Conservation (phyloP, 2,797 vertebrate species). For the Distichodus sexfasciatus region DNA sequence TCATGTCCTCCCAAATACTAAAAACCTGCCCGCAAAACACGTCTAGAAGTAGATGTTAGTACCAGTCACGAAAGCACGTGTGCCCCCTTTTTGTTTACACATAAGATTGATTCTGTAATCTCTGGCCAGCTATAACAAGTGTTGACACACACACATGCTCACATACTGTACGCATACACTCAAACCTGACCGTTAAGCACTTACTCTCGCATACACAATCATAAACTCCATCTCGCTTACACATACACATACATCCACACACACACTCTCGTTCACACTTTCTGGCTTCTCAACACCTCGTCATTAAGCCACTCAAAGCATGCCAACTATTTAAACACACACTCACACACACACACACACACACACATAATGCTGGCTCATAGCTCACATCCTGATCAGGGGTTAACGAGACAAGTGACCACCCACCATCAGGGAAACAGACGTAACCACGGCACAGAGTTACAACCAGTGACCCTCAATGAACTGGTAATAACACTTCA, state of each 20-base stretch:
- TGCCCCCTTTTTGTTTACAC: background rate
- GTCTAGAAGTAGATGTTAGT: background rate
- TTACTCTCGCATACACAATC: constrained; percentile 17
- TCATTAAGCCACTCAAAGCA: constrained; percentile 17
- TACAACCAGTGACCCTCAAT: background rate
- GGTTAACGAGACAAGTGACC: background rate
- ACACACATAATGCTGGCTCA: background rate
- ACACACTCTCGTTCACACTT: constrained; percentile 7
- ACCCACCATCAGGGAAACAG: background rate
- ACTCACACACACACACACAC: background rate
- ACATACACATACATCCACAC: background rate
- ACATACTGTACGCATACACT: constrained; percentile 11
- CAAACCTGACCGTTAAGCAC: constrained; percentile 3
- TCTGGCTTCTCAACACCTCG: constrained; percentile 4
- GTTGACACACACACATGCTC: background rate
- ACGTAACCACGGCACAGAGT: background rate
- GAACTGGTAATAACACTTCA: too few species aligned
- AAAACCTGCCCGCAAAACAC: too few species aligned
- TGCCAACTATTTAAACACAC: constrained; percentile 29
- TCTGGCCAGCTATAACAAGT: background rate
- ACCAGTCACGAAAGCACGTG: background rate
- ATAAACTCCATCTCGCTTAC: background rate
- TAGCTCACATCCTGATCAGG: background rate
- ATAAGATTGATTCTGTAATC: constrained; percentile 1
- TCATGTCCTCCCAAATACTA: too few species aligned